A percentile compares a stretch with the other conserved stretches of the same genome.
phyloP scores from a whole-genome alignment of 2,888 invertebrate species.

The Drosophila greeni region DNA sequence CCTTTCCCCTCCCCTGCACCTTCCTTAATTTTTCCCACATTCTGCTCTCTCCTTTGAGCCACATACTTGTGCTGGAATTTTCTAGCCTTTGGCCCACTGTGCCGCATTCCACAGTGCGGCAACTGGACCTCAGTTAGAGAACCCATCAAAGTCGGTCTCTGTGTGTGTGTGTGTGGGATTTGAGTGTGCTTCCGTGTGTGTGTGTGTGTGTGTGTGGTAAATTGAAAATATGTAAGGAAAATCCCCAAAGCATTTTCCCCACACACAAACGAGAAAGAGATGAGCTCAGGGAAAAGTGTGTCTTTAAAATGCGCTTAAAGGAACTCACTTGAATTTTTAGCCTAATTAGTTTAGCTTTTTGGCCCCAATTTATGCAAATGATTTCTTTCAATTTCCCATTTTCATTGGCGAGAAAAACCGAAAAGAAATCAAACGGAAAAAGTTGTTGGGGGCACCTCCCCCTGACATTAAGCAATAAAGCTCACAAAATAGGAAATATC shows the following conservation, averaged over 20 bases:
- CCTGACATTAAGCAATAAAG: constrained; percentile 49
- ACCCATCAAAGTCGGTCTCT: constrained; percentile 30
- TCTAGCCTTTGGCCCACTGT: constrained; percentile 3
- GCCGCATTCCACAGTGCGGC: constrained; percentile 6
- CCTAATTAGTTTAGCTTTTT: constrained; percentile 17
- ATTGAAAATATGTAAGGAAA: constrained; percentile 56
- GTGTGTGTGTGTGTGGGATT: constrained; percentile 8
- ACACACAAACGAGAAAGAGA: not conserved
- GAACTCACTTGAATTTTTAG: not conserved
- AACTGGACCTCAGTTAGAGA: constrained; percentile 17
- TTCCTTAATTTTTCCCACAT: not conserved
- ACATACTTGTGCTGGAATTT: not conserved
- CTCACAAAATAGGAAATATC: constrained; percentile 54
- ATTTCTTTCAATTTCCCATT: constrained; percentile 9
- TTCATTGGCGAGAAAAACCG: not conserved
- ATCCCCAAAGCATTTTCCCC: constrained; percentile 15
- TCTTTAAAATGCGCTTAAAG: constrained; percentile 14
- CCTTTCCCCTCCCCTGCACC: too few species aligned
- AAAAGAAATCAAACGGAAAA: constrained; percentile 32
- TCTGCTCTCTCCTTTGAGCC: not conserved
- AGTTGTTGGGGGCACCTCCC: too few species aligned
- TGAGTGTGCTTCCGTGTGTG: not conserved
- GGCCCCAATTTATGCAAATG: constrained; percentile 27
- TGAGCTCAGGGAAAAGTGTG: not conserved
- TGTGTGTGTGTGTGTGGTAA: constrained; percentile 22